Conservation (phyloP, 1,140 invertebrate genomes). For the Pachypeltis micranthus region DNA sequence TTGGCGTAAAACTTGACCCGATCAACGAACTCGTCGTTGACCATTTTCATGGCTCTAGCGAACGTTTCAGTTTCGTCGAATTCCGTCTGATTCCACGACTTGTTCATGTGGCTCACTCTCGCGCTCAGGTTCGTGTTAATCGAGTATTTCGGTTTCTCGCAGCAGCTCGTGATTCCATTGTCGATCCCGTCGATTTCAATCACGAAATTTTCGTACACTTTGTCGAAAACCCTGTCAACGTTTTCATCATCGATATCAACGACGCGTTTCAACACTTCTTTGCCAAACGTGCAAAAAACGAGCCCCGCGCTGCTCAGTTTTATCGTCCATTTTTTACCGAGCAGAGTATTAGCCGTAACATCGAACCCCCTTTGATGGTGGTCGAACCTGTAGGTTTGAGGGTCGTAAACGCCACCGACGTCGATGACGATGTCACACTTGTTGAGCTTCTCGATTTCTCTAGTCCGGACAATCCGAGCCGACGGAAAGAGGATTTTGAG, state of each 20-base stretch:
- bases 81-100: constrained; percentile 65
- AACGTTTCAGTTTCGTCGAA: constrained; percentile 45
- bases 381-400: constrained; percentile 66
- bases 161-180: constrained; percentile 76
- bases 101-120: constrained; percentile 68
- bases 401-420: constrained; percentile 84
- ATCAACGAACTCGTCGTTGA: constrained; percentile 69
- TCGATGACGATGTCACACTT: constrained; percentile 92
- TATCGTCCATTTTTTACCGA: constrained; percentile 44
- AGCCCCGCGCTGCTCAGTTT: constrained; percentile 91
- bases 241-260: constrained; percentile 37
- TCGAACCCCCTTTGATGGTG: constrained; percentile 82
- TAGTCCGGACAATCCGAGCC: constrained; percentile 66
- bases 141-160: constrained; percentile 55
- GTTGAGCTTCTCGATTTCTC: constrained; percentile 52
- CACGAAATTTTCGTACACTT: constrained; percentile 79
- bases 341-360: constrained; percentile 47
- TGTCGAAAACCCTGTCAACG: constrained; percentile 37
- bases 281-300: constrained; percentile 83
- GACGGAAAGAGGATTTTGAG: constrained; percentile 71
- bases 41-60: constrained; percentile 62
- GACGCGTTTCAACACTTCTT: constrained; percentile 54
- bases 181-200: constrained; percentile 94
- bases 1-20: constrained; percentile 53
- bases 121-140: constrained; percentile 66